Evolutionary conservation across 1,140 invertebrate species (phyloP).

Genomic region (Hyphantria cunea): DNA sequence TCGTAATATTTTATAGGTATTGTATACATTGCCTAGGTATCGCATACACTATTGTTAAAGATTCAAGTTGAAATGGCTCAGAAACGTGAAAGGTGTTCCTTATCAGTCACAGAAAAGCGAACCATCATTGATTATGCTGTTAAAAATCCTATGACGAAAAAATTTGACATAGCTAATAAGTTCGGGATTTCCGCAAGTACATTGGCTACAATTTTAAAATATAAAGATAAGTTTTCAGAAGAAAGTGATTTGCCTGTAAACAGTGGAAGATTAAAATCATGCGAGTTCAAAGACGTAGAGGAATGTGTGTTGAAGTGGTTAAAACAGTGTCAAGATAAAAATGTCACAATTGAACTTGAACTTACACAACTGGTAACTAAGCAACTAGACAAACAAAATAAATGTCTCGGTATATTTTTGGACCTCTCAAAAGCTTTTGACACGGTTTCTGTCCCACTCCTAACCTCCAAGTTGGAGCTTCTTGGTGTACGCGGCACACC

Average conservation of each 20-base stretch:
- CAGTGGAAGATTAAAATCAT: constrained; percentile 37
- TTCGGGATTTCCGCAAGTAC: constrained; percentile 38
- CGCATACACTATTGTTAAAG: constrained; percentile 34
- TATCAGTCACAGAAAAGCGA: constrained; percentile 32
- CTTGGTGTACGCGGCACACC: no score
- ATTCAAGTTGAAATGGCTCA: constrained; percentile 35
- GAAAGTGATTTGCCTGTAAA: constrained; percentile 40
- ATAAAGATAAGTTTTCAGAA: constrained; percentile 36
- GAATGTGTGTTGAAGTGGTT: constrained; percentile 54
- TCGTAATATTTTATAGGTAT: no score
- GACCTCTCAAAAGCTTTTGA: no score
- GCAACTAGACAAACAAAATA: no score
- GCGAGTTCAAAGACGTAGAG: constrained; percentile 37
- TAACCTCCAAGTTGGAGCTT: no score
- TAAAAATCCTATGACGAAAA: constrained; percentile 39
- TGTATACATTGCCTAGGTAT: no score
- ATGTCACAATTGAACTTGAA: constrained; percentile 53
- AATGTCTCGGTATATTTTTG: no score
- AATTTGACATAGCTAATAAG: constrained; percentile 41
- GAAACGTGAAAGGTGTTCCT: constrained; percentile 39
- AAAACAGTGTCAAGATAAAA: constrained; percentile 52
- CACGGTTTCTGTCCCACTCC: no score
- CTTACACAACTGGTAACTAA: no score
- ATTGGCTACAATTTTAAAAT: constrained; percentile 33
- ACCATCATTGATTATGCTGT: constrained; percentile 30